Conservation (phyloP, 2,797 vertebrate species). For the Alauda arvensis region DNA sequence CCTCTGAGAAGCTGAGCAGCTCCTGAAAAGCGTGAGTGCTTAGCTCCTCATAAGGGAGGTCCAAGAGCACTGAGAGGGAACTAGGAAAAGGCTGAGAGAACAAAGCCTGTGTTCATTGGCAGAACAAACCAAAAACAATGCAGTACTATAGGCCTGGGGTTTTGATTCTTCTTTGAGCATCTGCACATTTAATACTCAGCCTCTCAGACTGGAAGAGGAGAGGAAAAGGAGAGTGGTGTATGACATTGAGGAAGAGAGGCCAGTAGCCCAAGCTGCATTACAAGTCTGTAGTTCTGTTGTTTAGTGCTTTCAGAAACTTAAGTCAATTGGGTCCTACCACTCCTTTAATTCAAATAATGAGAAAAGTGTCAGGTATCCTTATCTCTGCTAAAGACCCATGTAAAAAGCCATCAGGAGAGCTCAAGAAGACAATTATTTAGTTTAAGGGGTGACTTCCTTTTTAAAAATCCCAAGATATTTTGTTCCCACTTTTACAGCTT, state of each 20-base stretch:
- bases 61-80: not conserved
- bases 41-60: not conserved
- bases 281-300: not conserved
- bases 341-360: not conserved
- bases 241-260: not conserved
- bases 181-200: not conserved
- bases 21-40: not conserved
- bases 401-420: not conserved
- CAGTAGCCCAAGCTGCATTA: not conserved
- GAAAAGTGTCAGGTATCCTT: not conserved
- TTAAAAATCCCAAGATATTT: not conserved
- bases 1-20: not conserved
- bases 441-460: not conserved
- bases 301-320: not conserved
- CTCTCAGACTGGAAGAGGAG: not conserved
- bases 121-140: not conserved
- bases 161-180: not conserved
- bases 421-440: not conserved
- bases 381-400: not conserved
- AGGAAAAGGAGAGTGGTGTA: not conserved
- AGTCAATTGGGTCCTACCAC: not conserved
- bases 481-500: not conserved
- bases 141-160: not conserved
- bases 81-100: not conserved
- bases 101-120: not conserved